Conservation (phyloP, 2,113 vertebrate genomes). For the Vireo altiloquus region DNA sequence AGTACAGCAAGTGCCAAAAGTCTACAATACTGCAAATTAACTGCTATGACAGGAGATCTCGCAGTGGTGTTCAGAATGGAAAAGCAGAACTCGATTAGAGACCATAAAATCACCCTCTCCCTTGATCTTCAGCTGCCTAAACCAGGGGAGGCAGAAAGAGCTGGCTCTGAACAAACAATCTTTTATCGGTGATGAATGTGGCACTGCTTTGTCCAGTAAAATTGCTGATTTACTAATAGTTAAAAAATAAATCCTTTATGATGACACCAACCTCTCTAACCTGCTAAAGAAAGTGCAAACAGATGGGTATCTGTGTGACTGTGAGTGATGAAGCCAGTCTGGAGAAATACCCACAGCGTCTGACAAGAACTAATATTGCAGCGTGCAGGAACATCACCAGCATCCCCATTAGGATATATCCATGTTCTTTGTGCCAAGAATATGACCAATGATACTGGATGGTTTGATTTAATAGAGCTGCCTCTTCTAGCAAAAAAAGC, state of each 20-base stretch:
- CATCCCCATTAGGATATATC: neutral
- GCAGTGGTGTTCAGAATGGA: neutral
- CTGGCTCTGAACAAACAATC: neutral
- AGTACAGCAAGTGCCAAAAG: neutral
- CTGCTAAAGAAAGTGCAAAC: constrained; percentile 25
- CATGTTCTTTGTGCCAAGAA: neutral
- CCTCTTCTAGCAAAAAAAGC: neutral
- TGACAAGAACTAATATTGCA: neutral
- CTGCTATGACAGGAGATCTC: constrained; percentile 3
- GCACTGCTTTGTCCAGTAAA: constrained; percentile 37
- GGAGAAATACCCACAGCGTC: neutral
- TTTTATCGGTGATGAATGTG: neutral
- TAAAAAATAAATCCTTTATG: constrained; percentile 46
- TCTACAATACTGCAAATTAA: constrained; percentile 30
- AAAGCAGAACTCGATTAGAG: constrained; percentile 23
- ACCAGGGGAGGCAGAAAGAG: neutral
- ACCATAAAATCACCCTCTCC: constrained; percentile 31
- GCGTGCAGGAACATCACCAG: neutral
- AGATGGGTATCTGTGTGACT: constrained; percentile 39
- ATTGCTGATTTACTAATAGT: constrained; percentile 52
- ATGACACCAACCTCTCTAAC: constrained; percentile 34
- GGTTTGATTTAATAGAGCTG: constrained; percentile 23
- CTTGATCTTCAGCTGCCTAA: constrained; percentile 7
- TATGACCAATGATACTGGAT: neutral
- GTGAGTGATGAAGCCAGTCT: constrained; percentile 32